Evolutionary conservation across 2,113 vertebrate species (phyloP).

Genomic region (Sakesphorus luctuosus): DNA sequence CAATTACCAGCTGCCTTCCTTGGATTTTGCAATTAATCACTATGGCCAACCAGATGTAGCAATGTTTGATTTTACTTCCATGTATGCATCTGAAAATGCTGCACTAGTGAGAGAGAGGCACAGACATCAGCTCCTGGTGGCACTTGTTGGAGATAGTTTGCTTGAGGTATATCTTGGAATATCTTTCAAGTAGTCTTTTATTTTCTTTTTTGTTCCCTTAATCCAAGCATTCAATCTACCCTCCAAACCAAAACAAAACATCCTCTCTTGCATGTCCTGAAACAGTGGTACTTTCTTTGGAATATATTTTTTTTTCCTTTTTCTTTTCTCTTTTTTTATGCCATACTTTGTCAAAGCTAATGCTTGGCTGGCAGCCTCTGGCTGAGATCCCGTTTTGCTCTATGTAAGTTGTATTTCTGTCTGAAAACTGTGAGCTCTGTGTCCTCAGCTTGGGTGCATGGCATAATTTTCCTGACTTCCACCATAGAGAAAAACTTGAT

Average conservation of each 20-base stretch:
- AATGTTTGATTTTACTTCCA: constrained; percentile 98
- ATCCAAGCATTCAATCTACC: background rate
- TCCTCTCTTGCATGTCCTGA: background rate
- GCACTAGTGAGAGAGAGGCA: constrained; percentile 89
- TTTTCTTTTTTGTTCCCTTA: background rate
- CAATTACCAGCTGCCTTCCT: constrained; percentile 92
- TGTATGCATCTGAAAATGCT: constrained; percentile 96
- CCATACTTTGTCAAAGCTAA: background rate
- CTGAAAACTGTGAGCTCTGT: background rate
- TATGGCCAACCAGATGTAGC: constrained; percentile 92
- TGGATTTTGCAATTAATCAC: constrained; percentile 95
- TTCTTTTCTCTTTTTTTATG: background rate
- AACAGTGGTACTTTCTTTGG: background rate
- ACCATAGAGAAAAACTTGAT: background rate
- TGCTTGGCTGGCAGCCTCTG: background rate
- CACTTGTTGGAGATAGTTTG: constrained; percentile 94
- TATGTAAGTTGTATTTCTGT: background rate
- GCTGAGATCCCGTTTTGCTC: background rate
- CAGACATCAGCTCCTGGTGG: constrained; percentile 89
- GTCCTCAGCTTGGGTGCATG: constrained; percentile 14
- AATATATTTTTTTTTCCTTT: background rate
- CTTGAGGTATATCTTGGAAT: constrained; percentile 84
- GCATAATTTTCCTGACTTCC: background rate
- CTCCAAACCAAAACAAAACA: background rate
- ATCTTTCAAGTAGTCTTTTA: background rate